These are phyloP conservation scores for Botia almorhae DNA, from an alignment of 2,797 vertebrate species.

Conservation along the genomic window DNA sequence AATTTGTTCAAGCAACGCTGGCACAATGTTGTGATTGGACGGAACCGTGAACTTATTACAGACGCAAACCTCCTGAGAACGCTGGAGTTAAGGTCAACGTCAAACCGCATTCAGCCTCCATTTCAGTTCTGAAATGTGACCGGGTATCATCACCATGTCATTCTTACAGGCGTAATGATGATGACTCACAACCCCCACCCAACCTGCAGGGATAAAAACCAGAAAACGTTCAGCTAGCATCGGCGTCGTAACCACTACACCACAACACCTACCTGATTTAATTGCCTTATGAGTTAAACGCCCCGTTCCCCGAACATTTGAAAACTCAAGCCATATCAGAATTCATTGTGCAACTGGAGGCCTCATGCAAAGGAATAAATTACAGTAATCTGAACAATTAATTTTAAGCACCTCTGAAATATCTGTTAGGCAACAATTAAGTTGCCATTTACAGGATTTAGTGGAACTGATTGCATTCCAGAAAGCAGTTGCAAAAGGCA, in stretches of 20 bases:
- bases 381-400: neutral
- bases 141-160: neutral
- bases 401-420: slow-evolving; percentile 4
- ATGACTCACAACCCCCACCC: no score
- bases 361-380: neutral
- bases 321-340: neutral
- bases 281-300: no score
- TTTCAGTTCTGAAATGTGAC: neutral
- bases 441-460: slow-evolving; percentile 17
- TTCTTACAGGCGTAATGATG: no score
- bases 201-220: no score
- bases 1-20: neutral
- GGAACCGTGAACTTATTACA: neutral
- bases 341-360: neutral
- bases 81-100: neutral
- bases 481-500: neutral
- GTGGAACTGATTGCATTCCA: neutral
- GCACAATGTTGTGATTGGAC: neutral
- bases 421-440: slow-evolving; percentile 31
- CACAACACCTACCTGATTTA: no score
- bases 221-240: no score
- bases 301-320: no score
- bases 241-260: no score
- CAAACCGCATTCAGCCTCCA: neutral
- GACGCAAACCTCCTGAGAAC: neutral